A percentile compares a stretch with the other conserved stretches of the same genome.
These are phyloP conservation scores for Delichon dasypus DNA, from an alignment of 2,797 vertebrate genomes.

Conservation along the genomic window DNA sequence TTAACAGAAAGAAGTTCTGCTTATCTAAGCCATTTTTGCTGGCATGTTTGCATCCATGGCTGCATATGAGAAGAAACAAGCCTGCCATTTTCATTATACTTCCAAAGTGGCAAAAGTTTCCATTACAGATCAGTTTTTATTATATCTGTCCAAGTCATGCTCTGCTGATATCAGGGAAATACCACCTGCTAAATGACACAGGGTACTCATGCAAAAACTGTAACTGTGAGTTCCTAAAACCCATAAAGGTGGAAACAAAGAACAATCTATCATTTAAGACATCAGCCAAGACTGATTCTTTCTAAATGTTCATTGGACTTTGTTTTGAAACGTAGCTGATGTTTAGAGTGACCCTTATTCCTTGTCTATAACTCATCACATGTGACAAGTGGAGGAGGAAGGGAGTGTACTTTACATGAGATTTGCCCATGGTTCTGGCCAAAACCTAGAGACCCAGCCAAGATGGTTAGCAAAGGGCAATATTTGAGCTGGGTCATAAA, in stretches of 20 bases:
- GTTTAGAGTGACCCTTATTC: not conserved
- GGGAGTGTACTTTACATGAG: not conserved
- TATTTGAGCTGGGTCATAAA: constrained; percentile 51
- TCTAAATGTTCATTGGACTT: not conserved
- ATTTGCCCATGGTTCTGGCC: constrained; percentile 20
- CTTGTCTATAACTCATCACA: not conserved
- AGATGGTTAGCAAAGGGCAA: constrained; percentile 24
- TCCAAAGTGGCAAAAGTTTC: not conserved
- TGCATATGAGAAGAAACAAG: not conserved
- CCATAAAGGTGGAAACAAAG: not conserved
- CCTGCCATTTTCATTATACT: not conserved
- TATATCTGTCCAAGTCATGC: not conserved
- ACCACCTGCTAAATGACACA: not conserved
- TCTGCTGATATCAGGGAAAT: not conserved
- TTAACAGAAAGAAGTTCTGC: not conserved
- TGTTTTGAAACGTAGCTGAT: not conserved
- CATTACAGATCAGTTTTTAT: not conserved
- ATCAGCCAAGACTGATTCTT: not conserved
- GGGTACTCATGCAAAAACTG: not conserved
- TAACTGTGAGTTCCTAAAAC: not conserved
- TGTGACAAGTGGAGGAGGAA: constrained; percentile 13
- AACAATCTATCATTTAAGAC: constrained; percentile 23
- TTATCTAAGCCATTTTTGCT: not conserved
- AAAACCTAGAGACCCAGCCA: not conserved
- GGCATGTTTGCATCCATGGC: not conserved